Evolutionary conservation across 2,888 invertebrate genomes (phyloP), one percentile per base, ranked within the genome.

Genomic region (Maniola hyperantus): DNA sequence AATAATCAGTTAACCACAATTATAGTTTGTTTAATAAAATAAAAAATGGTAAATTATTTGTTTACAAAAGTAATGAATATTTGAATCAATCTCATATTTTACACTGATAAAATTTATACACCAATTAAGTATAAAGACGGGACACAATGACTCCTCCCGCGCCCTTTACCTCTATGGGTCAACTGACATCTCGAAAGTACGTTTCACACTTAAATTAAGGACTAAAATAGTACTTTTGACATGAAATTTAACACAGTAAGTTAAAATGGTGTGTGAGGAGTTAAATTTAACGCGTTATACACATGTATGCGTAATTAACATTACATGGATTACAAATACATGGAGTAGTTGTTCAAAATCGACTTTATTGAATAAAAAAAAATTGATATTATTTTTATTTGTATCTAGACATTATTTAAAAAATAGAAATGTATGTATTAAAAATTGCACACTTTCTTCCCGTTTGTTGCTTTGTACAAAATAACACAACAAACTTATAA

Each of bases 401-500:
- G 48, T 54, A 54, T 51, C 64, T 69, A 66, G 11, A 57, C 42
- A 57, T 57, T 61, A 59, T 54, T 63, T 63, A 44, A 44, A 63
- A 55, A 60, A 67, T 60, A 66, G 57, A 64, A 69, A 50, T 54
- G 54, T 64, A 74, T 72, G 73, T 66, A 68, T 71, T 68, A 72
- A 73, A 63, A 74, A 72, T 72, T 72, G 74, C 62, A 72, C 70
- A 64, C 53, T 60, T 64, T 44, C 55, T 54, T 58, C 44, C 18
- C 26, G 7, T 51, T 57, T 26, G 57, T 61, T 44, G 55, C 48
- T 39, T 64, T 50, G n/a, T n/a, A n/a, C 15, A 50, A 54, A 6
- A 54, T 34, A 66, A 67, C 33, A 60, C 54, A 60, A 67, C 59
- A 63, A 60, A 64, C 33, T 50, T 59, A 42, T 51, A 51, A 53